phyloP scores from a whole-genome alignment of 1,140 invertebrate genomes.

The Pantala flavescens region DNA sequence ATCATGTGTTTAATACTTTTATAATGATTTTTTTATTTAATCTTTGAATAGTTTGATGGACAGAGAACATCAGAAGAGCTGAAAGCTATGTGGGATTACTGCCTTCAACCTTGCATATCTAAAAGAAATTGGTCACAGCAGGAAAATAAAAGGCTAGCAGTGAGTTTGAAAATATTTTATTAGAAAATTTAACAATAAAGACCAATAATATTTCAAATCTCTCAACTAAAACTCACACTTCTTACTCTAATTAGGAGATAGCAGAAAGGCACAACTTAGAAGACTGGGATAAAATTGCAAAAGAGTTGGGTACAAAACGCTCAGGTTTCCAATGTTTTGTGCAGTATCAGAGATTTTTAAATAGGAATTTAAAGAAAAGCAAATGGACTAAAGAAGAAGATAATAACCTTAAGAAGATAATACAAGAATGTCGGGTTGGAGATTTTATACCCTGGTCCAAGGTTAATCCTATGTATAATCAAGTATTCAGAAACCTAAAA shows the following conservation, averaged over 20 bases:
- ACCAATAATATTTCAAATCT: background rate
- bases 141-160: background rate
- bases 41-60: background rate
- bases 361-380: conserved; percentile 17
- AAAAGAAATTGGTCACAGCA: background rate
- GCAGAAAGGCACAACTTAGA: conserved; percentile 39
- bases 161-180: background rate
- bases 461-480: conserved; percentile 33
- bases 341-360: conserved; percentile 34
- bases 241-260: conserved; percentile 27
- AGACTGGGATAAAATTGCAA: conserved; percentile 53
- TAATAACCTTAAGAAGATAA: conserved; percentile 38
- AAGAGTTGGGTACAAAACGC: conserved; percentile 41
- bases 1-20: background rate
- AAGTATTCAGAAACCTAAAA: no score
- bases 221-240: background rate
- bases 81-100: background rate
- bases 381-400: conserved; percentile 51
- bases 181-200: background rate
- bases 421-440: conserved; percentile 44
- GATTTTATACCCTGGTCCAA: conserved; percentile 53
- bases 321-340: conserved; percentile 56
- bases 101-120: background rate
- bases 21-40: background rate
- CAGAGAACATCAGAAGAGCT: background rate